phyloP scores from a whole-genome alignment of 2,113 vertebrate species.

The Pseudorhombus dupliciocellatus region DNA sequence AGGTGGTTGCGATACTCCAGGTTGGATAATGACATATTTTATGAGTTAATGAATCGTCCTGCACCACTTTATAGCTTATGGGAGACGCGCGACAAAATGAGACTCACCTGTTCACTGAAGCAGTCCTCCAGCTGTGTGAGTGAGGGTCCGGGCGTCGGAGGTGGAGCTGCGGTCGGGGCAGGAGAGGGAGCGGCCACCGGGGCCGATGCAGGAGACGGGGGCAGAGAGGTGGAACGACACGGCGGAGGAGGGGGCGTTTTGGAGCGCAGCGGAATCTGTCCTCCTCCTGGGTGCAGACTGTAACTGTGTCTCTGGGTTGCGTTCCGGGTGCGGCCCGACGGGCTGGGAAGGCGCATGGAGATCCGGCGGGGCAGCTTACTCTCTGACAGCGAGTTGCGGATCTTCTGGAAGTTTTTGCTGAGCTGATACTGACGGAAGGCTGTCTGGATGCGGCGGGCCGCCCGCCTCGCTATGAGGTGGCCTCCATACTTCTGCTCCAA shows the following conservation, averaged over 20 bases:
- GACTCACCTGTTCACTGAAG: constrained; percentile 92
- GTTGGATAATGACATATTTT: not conserved
- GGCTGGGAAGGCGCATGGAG: constrained; percentile 88
- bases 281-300: constrained; percentile 68
- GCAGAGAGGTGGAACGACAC: constrained; percentile 90
- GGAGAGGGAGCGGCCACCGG: constrained; percentile 13
- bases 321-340: constrained; percentile 62
- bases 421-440: constrained; percentile 99
- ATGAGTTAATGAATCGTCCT: not conserved
- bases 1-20: not conserved
- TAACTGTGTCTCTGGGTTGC: constrained; percentile 77
- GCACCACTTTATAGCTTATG: not conserved
- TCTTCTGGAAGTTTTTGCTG: constrained; percentile 99
- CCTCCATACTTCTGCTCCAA: constrained; percentile 98
- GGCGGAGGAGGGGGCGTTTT: constrained; percentile 78
- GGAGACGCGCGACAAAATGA: not conserved
- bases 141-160: constrained; percentile 66
- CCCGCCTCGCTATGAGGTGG: constrained; percentile 92
- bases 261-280: constrained; percentile 70
- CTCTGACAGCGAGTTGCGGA: constrained; percentile 95
- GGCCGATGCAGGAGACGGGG: constrained; percentile 85
- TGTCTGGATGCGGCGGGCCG: constrained; percentile 97
- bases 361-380: constrained; percentile 95
- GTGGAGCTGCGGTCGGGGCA: constrained; percentile 7
- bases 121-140: constrained; percentile 97